Evolutionary conservation across 2,113 vertebrate species (phyloP), one percentile per base, ranked within the genome.

Genomic region (Bubalus kerabau): DNA sequence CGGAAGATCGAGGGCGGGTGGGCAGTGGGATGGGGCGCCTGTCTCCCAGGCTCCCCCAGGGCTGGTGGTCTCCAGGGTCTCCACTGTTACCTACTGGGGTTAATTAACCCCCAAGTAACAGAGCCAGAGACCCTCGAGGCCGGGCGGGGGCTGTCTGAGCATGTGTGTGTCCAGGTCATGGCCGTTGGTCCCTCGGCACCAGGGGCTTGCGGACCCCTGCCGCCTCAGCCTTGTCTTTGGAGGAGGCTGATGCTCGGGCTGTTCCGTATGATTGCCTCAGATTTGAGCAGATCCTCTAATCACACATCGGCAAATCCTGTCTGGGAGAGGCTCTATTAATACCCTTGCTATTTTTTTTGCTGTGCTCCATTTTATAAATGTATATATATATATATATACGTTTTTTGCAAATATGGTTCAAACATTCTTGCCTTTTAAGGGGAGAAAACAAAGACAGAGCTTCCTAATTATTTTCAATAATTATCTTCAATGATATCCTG

Each of bases 361-460:
- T 64, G 59, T 52, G 43, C 86, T 88, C n/a, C 7, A 17, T 95
- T 81, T 95, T 67, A 23, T 50, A 26, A 48, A 40, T 30, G 30
- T 30, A 14, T 74, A 7, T 24, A 24, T 7, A 6, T 40, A 13
- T 12, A 12, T 3, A 19, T 10, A 36, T 19, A 2, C 17, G 1
- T 81, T 94, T 80, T 83, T 88, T 54, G 95, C 56, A 62, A 52
- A n/a, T 67, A 59, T 71, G 50, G 59, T 82, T 83, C 91, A 87
- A 54, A 50, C 36, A 16, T n/a, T 86, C 36, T 40, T 74, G 89
- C 43, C 93, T 87, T 90, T 87, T 52, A 84, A 88, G 83, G n/a
- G 85, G 32, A 56, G 48, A 43, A 78, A 67, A 89, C 60, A 97
- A 94, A 95, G 91, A 56, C 62, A 23, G 57, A 67, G 19, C 43